Evolutionary conservation across 2,888 invertebrate genomes (phyloP).

Genomic region (Metalampra italica): DNA sequence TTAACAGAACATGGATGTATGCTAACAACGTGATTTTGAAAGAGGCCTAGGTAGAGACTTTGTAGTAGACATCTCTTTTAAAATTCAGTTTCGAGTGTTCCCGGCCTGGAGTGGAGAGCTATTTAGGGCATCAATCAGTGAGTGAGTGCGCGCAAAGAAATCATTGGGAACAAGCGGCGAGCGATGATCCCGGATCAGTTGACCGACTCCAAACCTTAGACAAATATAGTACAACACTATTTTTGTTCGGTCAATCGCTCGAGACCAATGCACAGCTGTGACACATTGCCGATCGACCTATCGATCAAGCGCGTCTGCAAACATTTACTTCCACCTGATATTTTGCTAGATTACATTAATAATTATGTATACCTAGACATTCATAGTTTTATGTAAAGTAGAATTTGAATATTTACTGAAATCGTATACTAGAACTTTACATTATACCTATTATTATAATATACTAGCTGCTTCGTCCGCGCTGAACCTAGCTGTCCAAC

Average conservation of each 20-base stretch:
- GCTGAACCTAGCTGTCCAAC: too few relatives aligned
- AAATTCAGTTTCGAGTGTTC: background rate
- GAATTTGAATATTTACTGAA: too few relatives aligned
- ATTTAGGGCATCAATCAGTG: constrained; percentile 41
- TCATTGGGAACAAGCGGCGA: constrained; percentile 22
- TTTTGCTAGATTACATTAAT: background rate
- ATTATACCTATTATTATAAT: too few relatives aligned
- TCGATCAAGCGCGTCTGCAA: constrained; percentile 18
- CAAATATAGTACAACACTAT: too few relatives aligned
- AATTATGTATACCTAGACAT: background rate
- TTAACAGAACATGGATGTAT: too few relatives aligned
- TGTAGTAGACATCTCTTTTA: background rate
- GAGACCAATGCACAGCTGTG: constrained; percentile 28
- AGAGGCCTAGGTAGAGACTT: too few relatives aligned
- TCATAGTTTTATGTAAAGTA: too few relatives aligned
- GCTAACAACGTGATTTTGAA: too few relatives aligned
- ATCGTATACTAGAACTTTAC: too few relatives aligned
- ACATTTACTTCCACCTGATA: background rate
- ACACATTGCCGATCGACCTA: constrained; percentile 10
- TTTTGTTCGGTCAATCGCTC: constrained; percentile 38
- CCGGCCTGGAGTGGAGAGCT: constrained; percentile 12
- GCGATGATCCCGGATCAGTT: constrained; percentile 44
- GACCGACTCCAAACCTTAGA: constrained; percentile 37
- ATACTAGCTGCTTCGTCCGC: too few relatives aligned
- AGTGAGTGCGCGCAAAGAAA: constrained; percentile 33